Percentiles rank a stretch among this genome's conserved stretches.
Conservation (phyloP, 2,797 vertebrate species). For the Chaetophractus vellerosus region DNA sequence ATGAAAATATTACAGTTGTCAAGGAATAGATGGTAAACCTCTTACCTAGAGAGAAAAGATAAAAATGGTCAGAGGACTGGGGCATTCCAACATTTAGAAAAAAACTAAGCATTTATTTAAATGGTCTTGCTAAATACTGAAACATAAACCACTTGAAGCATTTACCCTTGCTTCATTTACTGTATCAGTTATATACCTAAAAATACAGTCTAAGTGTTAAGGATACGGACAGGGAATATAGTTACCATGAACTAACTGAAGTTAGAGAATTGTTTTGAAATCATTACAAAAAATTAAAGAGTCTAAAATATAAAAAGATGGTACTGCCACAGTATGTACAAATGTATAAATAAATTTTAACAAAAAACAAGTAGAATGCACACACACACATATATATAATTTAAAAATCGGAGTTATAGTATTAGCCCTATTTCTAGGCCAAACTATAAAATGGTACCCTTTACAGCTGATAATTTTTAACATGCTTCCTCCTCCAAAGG, state of each 20-base stretch:
- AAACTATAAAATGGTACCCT: not conserved
- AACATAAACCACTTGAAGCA: slow-evolving; percentile 6
- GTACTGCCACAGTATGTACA: not conserved
- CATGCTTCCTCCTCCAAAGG: not conserved
- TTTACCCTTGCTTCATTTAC: slow-evolving; percentile 1
- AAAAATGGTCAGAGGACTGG: not conserved
- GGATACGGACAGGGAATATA: not conserved
- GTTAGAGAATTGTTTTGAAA: slow-evolving; percentile 44
- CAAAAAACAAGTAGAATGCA: not conserved
- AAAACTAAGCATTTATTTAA: slow-evolving; percentile 58
- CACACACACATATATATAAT: not conserved
- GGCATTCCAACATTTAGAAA: not conserved
- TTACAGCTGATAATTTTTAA: not conserved
- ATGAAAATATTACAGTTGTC: not conserved
- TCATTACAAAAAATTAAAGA: slow-evolving; percentile 13
- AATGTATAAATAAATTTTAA: not conserved
- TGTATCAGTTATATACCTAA: not conserved
- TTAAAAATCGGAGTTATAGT: not conserved
- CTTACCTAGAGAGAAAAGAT: not conserved
- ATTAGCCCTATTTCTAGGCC: slow-evolving; percentile 1
- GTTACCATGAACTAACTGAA: not conserved
- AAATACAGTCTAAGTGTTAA: not conserved
- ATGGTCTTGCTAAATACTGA: not conserved
- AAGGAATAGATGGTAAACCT: not conserved
- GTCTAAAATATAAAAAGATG: slow-evolving; percentile 23